Percentiles rank a stretch among this genome's conserved stretches.
These are phyloP conservation scores for Habroteleia sp. DNA, from an alignment of 2,888 invertebrate genomes.

Conservation along the genomic window DNA sequence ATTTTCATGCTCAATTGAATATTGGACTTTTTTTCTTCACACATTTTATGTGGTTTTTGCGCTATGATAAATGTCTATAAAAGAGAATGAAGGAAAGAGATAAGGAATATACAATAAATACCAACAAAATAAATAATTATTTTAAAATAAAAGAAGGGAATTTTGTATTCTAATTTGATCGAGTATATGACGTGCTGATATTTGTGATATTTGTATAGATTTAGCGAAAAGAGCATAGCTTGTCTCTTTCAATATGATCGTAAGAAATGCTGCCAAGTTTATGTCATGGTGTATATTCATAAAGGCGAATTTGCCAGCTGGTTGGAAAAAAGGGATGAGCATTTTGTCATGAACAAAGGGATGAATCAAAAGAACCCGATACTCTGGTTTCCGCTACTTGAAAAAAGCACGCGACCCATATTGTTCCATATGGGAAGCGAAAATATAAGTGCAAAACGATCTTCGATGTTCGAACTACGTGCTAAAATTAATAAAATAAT, in stretches of 20 bases:
- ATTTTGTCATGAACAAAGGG: slow-evolving; percentile 33
- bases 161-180: no score
- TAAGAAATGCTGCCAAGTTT: slow-evolving; percentile 15
- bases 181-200: no score
- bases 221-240: slow-evolving; percentile 1
- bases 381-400: slow-evolving; percentile 47
- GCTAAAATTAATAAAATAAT: slow-evolving; percentile 2
- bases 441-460: slow-evolving; percentile 5
- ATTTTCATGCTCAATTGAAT: no score
- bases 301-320: slow-evolving; percentile 34
- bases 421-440: slow-evolving; percentile 39
- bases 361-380: slow-evolving; percentile 48
- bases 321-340: slow-evolving; percentile 32
- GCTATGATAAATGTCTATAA: no score
- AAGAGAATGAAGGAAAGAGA: no score
- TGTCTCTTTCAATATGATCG: slow-evolving; percentile 19
- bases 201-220: no score
- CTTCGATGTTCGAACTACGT: slow-evolving; percentile 3
- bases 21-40: no score
- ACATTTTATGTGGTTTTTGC: no score
- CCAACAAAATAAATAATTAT: no score
- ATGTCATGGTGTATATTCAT: slow-evolving; percentile 10
- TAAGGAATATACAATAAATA: no score
- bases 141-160: no score
- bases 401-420: slow-evolving; percentile 51